Conservation (phyloP, 2,797 vertebrate genomes). For the Mormyrops attenuatus region DNA sequence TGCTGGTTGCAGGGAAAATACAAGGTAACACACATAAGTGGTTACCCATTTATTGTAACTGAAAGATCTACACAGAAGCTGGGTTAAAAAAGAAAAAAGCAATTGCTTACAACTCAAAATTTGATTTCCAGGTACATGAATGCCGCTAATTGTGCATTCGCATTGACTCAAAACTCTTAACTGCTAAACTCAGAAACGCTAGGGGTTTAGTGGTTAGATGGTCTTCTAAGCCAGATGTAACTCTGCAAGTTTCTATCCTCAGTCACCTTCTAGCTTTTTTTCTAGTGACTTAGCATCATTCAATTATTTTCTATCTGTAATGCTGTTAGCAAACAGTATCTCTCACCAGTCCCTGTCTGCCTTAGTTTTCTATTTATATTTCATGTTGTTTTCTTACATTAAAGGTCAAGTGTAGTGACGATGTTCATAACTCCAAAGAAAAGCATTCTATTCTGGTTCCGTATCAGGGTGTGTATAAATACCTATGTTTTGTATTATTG, state of each 20-base stretch:
- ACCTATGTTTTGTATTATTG: neutral
- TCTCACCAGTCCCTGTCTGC: neutral
- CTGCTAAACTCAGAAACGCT: neutral
- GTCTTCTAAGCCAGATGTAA: neutral
- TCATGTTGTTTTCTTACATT: neutral
- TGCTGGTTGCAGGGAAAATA: neutral
- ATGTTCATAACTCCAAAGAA: neutral
- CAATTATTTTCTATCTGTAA: neutral
- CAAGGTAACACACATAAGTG: neutral
- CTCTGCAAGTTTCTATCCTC: neutral
- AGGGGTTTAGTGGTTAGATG: neutral
- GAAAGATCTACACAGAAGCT: neutral
- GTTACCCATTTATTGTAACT: neutral
- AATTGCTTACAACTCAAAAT: neutral
- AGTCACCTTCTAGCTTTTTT: neutral
- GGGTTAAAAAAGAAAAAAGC: neutral
- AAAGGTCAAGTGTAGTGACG: conserved; percentile 13
- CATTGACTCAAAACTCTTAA: neutral
- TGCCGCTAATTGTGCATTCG: neutral
- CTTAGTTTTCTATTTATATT: neutral
- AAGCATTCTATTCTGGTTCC: neutral
- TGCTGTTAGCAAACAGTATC: neutral
- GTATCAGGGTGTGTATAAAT: conserved; percentile 8
- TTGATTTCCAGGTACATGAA: neutral
- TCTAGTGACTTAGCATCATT: neutral